Percentiles rank a stretch among this genome's conserved stretches.
These are phyloP conservation scores for Drosophila hydei DNA, from an alignment of 1,140 invertebrate genomes.

Conservation along the genomic window DNA sequence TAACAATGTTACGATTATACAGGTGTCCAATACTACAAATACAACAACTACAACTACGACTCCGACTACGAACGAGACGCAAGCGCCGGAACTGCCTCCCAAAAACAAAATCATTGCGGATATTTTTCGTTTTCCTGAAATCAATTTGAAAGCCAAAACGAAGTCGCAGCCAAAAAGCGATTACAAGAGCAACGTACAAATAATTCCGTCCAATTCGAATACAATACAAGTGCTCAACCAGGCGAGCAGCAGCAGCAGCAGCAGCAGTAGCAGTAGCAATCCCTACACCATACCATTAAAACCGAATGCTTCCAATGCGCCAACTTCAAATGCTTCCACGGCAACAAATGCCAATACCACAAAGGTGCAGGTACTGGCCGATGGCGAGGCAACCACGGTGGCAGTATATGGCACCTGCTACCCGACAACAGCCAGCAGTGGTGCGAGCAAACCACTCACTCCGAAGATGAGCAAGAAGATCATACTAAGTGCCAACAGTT, in stretches of 20 bases:
- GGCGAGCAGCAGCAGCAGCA: constrained; percentile 33
- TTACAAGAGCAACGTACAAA: constrained; percentile 84
- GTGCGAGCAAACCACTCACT: constrained; percentile 47
- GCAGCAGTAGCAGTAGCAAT: constrained; percentile 42
- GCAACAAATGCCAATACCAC: constrained; percentile 57
- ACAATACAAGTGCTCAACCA: constrained; percentile 72
- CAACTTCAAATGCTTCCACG: constrained; percentile 37
- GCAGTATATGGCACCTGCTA: constrained; percentile 81
- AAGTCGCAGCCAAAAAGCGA: constrained; percentile 55
- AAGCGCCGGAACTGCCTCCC: constrained; percentile 64
- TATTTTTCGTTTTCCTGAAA: constrained; percentile 79
- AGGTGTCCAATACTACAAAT: constrained; percentile 66
- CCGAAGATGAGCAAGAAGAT: constrained; percentile 79
- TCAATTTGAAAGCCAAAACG: constrained; percentile 46
- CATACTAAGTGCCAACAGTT: constrained; percentile 76
- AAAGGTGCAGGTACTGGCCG: constrained; percentile 69
- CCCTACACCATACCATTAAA: constrained; percentile 68
- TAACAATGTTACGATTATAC: constrained; percentile 81
- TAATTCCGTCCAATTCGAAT: constrained; percentile 82
- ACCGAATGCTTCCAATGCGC: constrained; percentile 29
- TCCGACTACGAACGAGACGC: constrained; percentile 41
- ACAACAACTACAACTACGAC: constrained; percentile 44
- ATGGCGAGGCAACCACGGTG: constrained; percentile 51
- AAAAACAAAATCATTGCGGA: constrained; percentile 60
- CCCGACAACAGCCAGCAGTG: constrained; percentile 33